A percentile compares a stretch with the other conserved stretches of the same genome.
These are phyloP conservation scores for Zaprionus lachaisei DNA, from an alignment of 1,140 invertebrate species.

Conservation along the genomic window DNA sequence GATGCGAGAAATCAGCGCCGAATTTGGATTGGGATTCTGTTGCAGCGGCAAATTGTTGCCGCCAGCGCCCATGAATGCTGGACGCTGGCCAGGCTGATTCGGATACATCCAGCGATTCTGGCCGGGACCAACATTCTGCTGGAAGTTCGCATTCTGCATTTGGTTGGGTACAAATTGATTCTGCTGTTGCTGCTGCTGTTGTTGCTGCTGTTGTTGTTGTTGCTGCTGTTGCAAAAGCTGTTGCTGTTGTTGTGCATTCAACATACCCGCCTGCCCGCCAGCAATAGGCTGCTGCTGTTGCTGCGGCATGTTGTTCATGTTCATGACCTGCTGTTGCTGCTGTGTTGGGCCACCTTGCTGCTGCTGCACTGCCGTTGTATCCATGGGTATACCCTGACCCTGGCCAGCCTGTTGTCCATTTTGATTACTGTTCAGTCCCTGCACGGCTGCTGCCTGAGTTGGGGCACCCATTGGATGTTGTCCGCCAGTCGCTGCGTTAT, in stretches of 20 bases:
- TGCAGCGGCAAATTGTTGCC: conserved; percentile 60
- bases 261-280: conserved; percentile 44
- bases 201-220: conserved; percentile 74
- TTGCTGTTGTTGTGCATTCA: conserved; percentile 79
- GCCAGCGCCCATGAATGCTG: conserved; percentile 62
- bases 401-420: conserved; percentile 48
- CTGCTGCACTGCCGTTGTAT: conserved; percentile 54
- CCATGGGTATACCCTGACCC: conserved; percentile 54
- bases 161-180: conserved; percentile 73
- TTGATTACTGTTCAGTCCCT: conserved; percentile 31
- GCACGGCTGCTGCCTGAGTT: conserved; percentile 26
- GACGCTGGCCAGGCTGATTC: conserved; percentile 71
- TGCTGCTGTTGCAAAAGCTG: conserved; percentile 70
- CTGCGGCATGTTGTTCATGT: conserved; percentile 61
- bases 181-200: conserved; percentile 53
- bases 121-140: conserved; percentile 62
- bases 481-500: conserved; percentile 39
- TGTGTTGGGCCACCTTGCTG: conserved; percentile 48
- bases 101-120: conserved; percentile 80
- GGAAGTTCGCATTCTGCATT: conserved; percentile 77
- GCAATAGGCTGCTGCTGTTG: conserved; percentile 40
- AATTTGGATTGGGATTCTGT: conserved; percentile 84
- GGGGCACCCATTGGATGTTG: conserved; percentile 43
- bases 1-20: conserved; percentile 89
- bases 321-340: conserved; percentile 58